A percentile compares a stretch with the other conserved stretches of the same genome.
These are phyloP conservation scores for Schizaphis graminum DNA, from an alignment of 2,888 invertebrate species.

Conservation along the genomic window DNA sequence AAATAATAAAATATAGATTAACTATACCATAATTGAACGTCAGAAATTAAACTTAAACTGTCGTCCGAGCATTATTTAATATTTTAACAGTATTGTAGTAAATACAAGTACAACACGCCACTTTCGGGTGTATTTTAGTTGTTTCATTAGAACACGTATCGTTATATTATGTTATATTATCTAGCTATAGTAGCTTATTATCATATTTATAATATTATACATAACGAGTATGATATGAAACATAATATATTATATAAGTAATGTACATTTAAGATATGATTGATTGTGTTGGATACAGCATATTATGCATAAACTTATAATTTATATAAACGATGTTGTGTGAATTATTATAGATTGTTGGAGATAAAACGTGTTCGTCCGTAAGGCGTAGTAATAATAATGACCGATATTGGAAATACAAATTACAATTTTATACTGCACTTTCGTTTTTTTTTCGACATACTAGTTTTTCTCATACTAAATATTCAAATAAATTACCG, in stretches of 20 bases:
- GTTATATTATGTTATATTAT: not conserved
- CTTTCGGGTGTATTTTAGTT: not conserved
- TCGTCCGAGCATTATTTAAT: not conserved
- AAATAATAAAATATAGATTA: too few species aligned
- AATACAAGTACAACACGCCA: not conserved
- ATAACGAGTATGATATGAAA: not conserved
- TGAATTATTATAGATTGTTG: constrained; percentile 18
- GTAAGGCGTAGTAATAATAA: constrained; percentile 12
- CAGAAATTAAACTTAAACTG: not conserved
- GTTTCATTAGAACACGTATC: not conserved
- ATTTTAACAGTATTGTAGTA: not conserved
- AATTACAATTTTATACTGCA: constrained; percentile 8
- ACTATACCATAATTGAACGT: not conserved
- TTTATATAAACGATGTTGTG: not conserved
- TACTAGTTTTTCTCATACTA: not conserved
- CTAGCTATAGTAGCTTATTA: not conserved
- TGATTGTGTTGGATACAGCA: not conserved
- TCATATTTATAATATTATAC: not conserved
- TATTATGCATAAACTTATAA: not conserved
- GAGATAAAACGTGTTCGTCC: constrained; percentile 14
- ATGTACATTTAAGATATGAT: not conserved
- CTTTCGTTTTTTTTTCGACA: constrained; percentile 47
- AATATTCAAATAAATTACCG: constrained; percentile 27
- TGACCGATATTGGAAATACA: not conserved
- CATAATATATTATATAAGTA: not conserved